Base-by-base conservation (phyloP, 2,797 vertebrate species). In the Oreochromis mossambicus region DNA sequence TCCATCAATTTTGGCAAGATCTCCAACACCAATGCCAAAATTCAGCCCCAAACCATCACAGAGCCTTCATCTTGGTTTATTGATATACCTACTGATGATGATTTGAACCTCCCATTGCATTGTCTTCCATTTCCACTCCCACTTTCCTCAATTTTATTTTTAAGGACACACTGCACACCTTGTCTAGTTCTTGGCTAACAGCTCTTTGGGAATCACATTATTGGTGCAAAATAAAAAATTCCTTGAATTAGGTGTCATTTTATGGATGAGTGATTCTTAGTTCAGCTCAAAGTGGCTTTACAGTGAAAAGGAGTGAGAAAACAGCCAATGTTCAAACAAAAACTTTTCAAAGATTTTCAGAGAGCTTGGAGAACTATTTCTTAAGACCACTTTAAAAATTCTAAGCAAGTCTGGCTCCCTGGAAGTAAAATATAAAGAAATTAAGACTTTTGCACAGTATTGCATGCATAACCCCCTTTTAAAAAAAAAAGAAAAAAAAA, bases 401-500 rank as follows among this genome's bases (percentile, higher is more conserved):
- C 58, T 63, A 38, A 63, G 58, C 13, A 38, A 21, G 11, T 38
- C 2, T 63, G 58, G 58, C 34, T 38, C 34, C 34, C 34, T 63
- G 58, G 34, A 63, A 63, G 34, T 38, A 38, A 63, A 38, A 38
- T 63, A 8, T 38, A 21, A 5, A 21, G 58, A 63, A 0, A 63
- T 63, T 1, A 38, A 38, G 58, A 38, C 58, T 36, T 63, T 13
- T 63, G 58, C 34, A 21, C 34, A 38, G 58, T 63, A 21, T 21
- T 63, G 58, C n/a, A 1, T 68, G 0, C 0, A 0, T 43, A 10
- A 38, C 6, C 19, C 34, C 12, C 36, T 12, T 26, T 10, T 0
- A 2, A 46, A 66, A 41, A 10, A 10, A 0, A 68, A 56, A 56
- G 2, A 24, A 41, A 10, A 9, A 0, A 56, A 1, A 56, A 56